Evolutionary conservation across 2,797 vertebrate genomes (phyloP), one percentile per base, ranked within the genome.

Genomic region (Micropoecilia bifurca): DNA sequence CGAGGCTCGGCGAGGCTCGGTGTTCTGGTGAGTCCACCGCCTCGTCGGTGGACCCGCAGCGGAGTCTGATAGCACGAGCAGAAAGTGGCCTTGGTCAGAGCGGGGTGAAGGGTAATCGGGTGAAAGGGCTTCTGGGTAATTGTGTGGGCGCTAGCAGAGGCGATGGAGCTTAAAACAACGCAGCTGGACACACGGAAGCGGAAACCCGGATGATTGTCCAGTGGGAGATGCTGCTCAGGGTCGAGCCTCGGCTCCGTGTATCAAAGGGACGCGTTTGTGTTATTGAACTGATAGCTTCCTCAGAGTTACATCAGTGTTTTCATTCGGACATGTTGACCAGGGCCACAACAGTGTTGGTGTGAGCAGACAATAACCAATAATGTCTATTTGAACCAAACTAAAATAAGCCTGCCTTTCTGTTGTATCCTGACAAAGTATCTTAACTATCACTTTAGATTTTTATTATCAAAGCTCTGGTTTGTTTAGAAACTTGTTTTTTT

Each of bases 71-170:
- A 93, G 79, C 84, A 88, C 53, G 47, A 28, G 78, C 78, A 81
- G 74, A 50, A 47, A 25, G 73, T 74, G 92, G 78, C 93, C 92
- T 93, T 92, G 93, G 82, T 84, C 39, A 68, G 50, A 88, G 72
- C 30, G 18, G 87, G 82, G 73, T 25, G 46, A 88, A 85, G 90
- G 81, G 71, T 84, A 86, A 93, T 63, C 47, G 76, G 88, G 89
- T 90, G 81, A 93, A 89, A 89, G 81, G 84, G 69, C 73, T 36
- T 68, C n/a, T 25, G 20, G 28, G 74, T 79, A 72, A 39, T 14
- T 25, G 63, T 43, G 53, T 0, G 36, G 7, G 46, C 33, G 5
- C 48, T 3, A 2, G 22, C 25, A 7, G 72, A 47, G 71, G 6
- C 22, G 33, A 53, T 41, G 14, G 30, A 41, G 7, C 20, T 7